A percentile compares a stretch with the other conserved stretches of the same genome.
These are phyloP conservation scores for Cancer borealis DNA, from an alignment of 2,888 invertebrate species.

Conservation along the genomic window DNA sequence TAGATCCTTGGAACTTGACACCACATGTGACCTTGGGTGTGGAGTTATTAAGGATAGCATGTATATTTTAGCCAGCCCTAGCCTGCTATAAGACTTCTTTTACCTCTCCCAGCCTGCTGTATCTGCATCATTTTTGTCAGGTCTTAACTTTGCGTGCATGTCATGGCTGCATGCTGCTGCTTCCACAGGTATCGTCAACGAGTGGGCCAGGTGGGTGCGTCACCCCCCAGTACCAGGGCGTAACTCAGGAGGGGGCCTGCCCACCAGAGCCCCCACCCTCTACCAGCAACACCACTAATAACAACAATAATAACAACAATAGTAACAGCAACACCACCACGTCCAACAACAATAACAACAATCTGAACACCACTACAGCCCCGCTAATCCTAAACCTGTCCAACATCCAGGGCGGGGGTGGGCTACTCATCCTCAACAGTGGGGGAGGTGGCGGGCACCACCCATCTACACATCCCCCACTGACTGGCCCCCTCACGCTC, in stretches of 20 bases:
- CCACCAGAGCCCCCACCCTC: constrained; percentile 76
- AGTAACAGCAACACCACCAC: constrained; percentile 71
- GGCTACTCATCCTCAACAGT: constrained; percentile 88
- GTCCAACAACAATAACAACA: constrained; percentile 71
- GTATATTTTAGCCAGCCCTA: constrained; percentile 40
- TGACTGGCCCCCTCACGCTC: constrained; percentile 76
- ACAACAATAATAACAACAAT: constrained; percentile 70
- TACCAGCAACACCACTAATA: constrained; percentile 71
- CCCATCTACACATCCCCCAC: constrained; percentile 67
- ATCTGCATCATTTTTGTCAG: constrained; percentile 61
- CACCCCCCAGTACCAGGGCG: constrained; percentile 77
- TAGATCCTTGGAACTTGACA: constrained; percentile 59
- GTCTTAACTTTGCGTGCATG: constrained; percentile 71
- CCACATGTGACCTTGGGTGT: constrained; percentile 63
- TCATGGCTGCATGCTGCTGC: constrained; percentile 73
- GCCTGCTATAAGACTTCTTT: constrained; percentile 59
- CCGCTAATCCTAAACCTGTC: constrained; percentile 89
- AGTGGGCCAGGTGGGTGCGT: constrained; percentile 85
- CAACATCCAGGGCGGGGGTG: constrained; percentile 90
- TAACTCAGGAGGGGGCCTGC: constrained; percentile 76
- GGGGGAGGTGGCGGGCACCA: constrained; percentile 70
- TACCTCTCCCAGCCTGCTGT: constrained; percentile 59
- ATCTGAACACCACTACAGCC: constrained; percentile 77
- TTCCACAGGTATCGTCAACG: constrained; percentile 86
- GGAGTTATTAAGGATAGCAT: constrained; percentile 58